Conservation (phyloP, 1,140 invertebrate genomes). For the Neoseiulus cucumeris region DNA sequence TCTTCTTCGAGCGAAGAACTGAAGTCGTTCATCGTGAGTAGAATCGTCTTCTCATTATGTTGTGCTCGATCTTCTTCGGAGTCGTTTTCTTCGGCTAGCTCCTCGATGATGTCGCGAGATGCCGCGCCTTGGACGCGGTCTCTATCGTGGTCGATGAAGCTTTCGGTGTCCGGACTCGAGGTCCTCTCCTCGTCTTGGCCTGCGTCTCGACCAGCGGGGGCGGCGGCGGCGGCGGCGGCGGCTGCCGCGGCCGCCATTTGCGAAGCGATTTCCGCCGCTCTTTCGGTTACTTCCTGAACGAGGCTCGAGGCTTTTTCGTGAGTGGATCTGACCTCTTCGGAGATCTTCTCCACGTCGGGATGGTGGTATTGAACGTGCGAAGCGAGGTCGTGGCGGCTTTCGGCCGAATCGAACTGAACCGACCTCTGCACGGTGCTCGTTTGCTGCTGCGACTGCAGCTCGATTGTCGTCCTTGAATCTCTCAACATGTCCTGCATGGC, state of each 20-base stretch:
- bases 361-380: not conserved
- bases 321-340: not conserved
- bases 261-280: not conserved
- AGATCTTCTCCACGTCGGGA: not conserved
- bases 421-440: not conserved
- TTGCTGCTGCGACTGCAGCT: not conserved
- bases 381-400: not conserved
- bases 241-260: not conserved
- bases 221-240: not conserved
- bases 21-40: constrained; percentile 5
- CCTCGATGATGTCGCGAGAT: not conserved
- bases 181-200: not conserved
- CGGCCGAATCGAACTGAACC: not conserved
- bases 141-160: constrained; percentile 5
- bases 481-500: not conserved
- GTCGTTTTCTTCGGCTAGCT: constrained; percentile 3
- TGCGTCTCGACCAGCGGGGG: not conserved
- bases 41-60: not conserved
- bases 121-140: not conserved
- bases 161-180: constrained; percentile 7
- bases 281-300: constrained; percentile 6
- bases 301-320: not conserved
- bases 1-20: constrained; percentile 6
- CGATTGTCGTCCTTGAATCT: not conserved
- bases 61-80: not conserved